Base-by-base conservation (phyloP, 1,140 invertebrate genomes). In the Physella acuta region DNA sequence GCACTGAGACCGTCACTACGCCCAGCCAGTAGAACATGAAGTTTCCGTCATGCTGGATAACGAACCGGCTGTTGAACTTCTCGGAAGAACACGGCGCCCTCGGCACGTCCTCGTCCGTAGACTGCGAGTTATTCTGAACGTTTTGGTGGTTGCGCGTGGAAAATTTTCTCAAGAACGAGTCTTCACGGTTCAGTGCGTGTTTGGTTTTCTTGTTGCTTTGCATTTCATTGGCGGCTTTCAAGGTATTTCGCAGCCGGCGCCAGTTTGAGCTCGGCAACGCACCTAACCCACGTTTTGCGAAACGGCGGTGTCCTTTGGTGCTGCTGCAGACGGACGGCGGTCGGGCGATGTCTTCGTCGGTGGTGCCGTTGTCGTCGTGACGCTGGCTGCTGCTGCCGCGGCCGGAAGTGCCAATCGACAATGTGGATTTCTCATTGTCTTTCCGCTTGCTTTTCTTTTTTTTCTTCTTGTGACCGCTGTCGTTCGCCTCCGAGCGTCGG, bases 1-100 rank as follows among this genome's bases (percentile, higher is more conserved):
- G 88, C 72, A 97, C 92, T 81, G 93, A 94, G 59, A 90, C 80
- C 24, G 94, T 95, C 70, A 97, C 87, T 30, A 95, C 80, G 87
- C 94, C 91, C 70, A 97, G 87, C 95, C 95, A 98, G 81, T 94
- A 93, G 86, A 95, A 97, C 87, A 95, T 95, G 82, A 95, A 93
- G 81, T 94, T 95, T 74, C 94, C 93, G 85, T 97, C 94, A 0
- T 95, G 94, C 85, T 97, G 95, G 70, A 97, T 91, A 28, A 97
- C 94, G n/a, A 75, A 71, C 20, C 64, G 51, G 37, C 71, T 53
- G 11, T 72, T 75, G 2, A 36, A 51, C 28, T 77, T 73, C 56
- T 70, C 28, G 68, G 72, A 87, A 88, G 78, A 87, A 26, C 60
- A 31, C 36, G 14, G 17, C 8, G 33, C 28, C 34, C 39, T 55